These are phyloP conservation scores for Anoplopoma fimbria DNA, from an alignment of 2,113 vertebrate species.

Conservation along the genomic window DNA sequence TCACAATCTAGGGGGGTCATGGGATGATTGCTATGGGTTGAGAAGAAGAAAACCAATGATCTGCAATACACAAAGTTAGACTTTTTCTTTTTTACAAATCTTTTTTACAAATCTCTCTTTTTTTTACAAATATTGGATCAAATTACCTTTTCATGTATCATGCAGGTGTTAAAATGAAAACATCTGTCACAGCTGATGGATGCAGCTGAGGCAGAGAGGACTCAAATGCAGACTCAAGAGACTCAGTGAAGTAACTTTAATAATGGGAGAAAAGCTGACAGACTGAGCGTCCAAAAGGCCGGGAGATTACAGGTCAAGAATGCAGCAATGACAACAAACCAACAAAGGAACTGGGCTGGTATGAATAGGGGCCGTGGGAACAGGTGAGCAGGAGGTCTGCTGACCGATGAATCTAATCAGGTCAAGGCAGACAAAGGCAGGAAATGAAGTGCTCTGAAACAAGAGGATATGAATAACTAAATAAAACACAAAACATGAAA, in stretches of 20 bases:
- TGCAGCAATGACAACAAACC: no score
- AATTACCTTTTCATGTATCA: not conserved
- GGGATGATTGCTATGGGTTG: no score
- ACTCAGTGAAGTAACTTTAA: not conserved
- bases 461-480: no score
- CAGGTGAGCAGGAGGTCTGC: not conserved
- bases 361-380: not conserved
- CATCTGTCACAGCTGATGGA: not conserved
- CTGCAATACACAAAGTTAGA: no score
- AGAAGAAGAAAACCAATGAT: not conserved
- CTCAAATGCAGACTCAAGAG: no score
- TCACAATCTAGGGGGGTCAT: no score
- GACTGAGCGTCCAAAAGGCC: not conserved
- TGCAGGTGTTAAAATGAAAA: not conserved
- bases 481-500: not conserved
- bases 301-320: not conserved
- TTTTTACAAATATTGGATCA: not conserved
- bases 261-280: not conserved
- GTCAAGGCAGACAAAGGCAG: no score
- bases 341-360: no score
- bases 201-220: not conserved
- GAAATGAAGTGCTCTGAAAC: no score
- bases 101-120: no score
- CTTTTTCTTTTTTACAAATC: no score
- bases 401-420: not conserved